phyloP scores from a whole-genome alignment of 2,113 vertebrate species.

The Spermophilus dauricus region DNA sequence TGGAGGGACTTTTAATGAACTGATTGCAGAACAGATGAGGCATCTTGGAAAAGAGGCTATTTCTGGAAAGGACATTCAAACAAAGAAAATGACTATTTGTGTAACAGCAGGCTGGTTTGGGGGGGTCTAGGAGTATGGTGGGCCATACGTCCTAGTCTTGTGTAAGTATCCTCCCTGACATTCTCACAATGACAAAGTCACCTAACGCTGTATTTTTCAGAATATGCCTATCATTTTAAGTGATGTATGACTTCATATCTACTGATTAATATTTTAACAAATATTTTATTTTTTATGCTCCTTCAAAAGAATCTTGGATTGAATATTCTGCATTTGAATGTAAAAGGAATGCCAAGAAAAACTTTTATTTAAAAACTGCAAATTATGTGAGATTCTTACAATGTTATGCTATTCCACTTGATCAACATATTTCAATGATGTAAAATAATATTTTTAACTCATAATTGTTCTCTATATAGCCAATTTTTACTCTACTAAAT shows the following conservation, averaged over 20 bases:
- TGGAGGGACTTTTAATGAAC: not conserved
- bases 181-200: not conserved
- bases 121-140: not conserved
- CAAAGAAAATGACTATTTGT: not conserved
- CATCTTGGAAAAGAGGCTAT: not conserved
- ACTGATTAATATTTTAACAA: not conserved
- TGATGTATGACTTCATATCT: not conserved
- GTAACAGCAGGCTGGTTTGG: rapidly evolving
- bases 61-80: not conserved
- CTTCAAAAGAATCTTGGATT: not conserved
- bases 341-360: not conserved
- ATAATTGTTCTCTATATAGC: not conserved
- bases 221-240: no score
- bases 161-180: no score
- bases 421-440: not conserved
- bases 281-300: not conserved
- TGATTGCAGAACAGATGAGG: not conserved
- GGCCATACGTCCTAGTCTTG: rapidly evolving
- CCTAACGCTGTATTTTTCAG: not conserved
- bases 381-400: not conserved
- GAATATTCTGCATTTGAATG: not conserved
- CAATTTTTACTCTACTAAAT: not conserved
- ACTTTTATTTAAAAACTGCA: not conserved
- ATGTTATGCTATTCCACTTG: not conserved
- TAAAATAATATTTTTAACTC: not conserved